These are phyloP conservation scores for Liposcelis brunnea DNA, from an alignment of 2,888 invertebrate genomes.

Conservation along the genomic window DNA sequence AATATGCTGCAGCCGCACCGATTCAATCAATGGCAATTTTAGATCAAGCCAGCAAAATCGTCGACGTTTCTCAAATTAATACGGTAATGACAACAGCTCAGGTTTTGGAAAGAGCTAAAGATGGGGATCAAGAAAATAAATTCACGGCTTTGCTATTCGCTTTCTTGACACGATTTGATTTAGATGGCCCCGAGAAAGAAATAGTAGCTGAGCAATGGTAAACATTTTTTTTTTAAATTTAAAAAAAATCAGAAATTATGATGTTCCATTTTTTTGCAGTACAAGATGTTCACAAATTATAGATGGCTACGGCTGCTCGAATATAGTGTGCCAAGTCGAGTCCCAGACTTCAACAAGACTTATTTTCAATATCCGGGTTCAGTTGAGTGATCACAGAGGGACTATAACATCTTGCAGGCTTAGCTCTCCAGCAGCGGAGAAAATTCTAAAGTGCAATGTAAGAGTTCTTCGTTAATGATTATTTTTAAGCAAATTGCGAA, in stretches of 20 bases:
- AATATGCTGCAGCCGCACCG: slow-evolving; percentile 30
- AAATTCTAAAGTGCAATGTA: slow-evolving; percentile 38
- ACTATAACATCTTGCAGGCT: slow-evolving; percentile 39
- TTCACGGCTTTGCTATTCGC: slow-evolving; percentile 55
- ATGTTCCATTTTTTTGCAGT: slow-evolving; percentile 11
- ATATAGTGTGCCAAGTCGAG: no score
- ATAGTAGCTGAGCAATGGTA: slow-evolving; percentile 29
- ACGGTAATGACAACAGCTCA: not conserved
- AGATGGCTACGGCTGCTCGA: no score
- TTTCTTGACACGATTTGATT: slow-evolving; percentile 47
- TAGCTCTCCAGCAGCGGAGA: slow-evolving; percentile 38
- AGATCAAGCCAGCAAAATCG: slow-evolving; percentile 18
- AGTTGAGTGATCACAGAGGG: slow-evolving; percentile 51
- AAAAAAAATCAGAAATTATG: slow-evolving; percentile 16
- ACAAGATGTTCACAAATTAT: not conserved
- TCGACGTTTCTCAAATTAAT: slow-evolving; percentile 14
- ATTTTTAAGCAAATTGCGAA: not conserved
- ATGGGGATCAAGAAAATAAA: slow-evolving; percentile 29
- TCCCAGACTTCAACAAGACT: no score
- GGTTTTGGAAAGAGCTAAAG: slow-evolving; percentile 22
- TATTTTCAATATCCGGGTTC: slow-evolving; percentile 45
- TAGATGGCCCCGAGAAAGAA: slow-evolving; percentile 36
- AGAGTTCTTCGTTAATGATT: no score
- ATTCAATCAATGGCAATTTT: slow-evolving; percentile 20
- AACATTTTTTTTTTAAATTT: slow-evolving; percentile 14